Evolutionary conservation across 2,113 vertebrate species (phyloP), one percentile per base, ranked within the genome.

Genomic region (Oreochromis niloticus): DNA sequence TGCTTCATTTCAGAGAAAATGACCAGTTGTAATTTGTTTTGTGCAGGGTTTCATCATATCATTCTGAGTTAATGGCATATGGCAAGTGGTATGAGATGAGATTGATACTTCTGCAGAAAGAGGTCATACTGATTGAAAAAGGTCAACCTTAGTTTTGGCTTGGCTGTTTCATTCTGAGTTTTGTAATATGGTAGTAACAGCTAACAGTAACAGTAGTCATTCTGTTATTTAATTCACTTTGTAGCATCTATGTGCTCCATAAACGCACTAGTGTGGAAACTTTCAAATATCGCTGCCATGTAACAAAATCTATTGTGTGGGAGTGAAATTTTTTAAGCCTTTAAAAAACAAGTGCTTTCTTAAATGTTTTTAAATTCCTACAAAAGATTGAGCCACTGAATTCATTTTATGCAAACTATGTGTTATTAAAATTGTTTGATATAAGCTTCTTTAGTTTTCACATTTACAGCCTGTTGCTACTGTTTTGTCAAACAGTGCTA

Each of bases 11-110:
- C 75, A 88, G 32, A 85, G 48, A 93, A 83, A 89, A 88, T 85
- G 81, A 52, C 46, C 30, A 61, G 89, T 85, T 88, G 82, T 88
- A 90, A 93, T 91, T 89, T 90, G 61, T 88, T 91, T 43, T 68
- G 34, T 46, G 59, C 43, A 55, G 61, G 16, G 22, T 85, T 89
- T 80, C 81, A 24, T 85, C 54, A 85, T 81, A 81, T 87, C 61
- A 55, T 46, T 63, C 30, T 71, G 56, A 27, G 24, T 34, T 85
- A 75, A 85, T 75, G 71, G 48, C 54, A 52, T 81, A 78, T 50
- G 41, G 16, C 86, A 85, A 88, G 61, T 85, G 84, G 17, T 80
- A 63, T 73, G 32, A 84, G 61, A 91, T 85, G 71, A 80, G 81
- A 83, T 41, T 71, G 50, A 52, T 78, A 32, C 27, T 78, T 6